A percentile compares a stretch with the other conserved stretches of the same genome.
Evolutionary conservation across 2,888 invertebrate species (phyloP).

Genomic region (Protula sp.): DNA sequence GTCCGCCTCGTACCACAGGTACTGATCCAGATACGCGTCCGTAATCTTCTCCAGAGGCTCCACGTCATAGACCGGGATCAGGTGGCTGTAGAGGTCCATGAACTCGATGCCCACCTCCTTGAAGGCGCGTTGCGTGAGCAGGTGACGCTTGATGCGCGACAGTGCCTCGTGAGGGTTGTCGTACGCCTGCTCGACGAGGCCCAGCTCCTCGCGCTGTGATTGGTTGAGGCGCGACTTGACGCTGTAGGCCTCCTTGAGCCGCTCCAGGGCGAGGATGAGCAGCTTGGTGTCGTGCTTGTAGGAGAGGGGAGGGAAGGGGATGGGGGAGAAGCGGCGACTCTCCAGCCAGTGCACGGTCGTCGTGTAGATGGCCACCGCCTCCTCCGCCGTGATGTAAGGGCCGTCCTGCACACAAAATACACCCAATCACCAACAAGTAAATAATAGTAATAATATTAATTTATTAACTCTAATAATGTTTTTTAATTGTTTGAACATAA

Average conservation of each 20-base stretch:
- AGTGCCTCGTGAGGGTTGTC: constrained; percentile 99
- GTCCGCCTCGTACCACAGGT: constrained; percentile 96
- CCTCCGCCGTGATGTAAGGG: constrained; percentile 98
- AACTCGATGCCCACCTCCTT: constrained; percentile 99
- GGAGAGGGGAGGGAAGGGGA: constrained; percentile 97
- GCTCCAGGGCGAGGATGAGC: constrained; percentile 89
- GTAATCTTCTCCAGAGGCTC: constrained; percentile 99
- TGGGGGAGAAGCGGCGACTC: constrained; percentile 95
- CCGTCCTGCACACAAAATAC: too few relatives aligned
- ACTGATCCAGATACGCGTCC: constrained; percentile 98
- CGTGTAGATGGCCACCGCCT: constrained; percentile 99
- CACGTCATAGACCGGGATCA: constrained; percentile 98
- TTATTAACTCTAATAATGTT: neutral
- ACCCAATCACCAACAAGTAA: too few relatives aligned
- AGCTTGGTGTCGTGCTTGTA: constrained; percentile 99
- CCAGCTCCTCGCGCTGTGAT: constrained; percentile 96
- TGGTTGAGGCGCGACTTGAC: constrained; percentile 97
- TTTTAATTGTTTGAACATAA: too few relatives aligned
- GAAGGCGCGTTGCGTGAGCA: constrained; percentile 95
- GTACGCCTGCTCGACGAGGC: constrained; percentile 98
- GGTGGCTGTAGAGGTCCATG: constrained; percentile 98
- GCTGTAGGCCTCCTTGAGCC: constrained; percentile 95
- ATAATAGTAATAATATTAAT: constrained; percentile 49
- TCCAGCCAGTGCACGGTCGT: constrained; percentile 99
- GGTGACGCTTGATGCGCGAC: constrained; percentile 97